A percentile compares a stretch with the other conserved stretches of the same genome.
These are phyloP conservation scores for Tanytarsus gracilentus DNA, from an alignment of 2,888 invertebrate genomes.

Conservation along the genomic window DNA sequence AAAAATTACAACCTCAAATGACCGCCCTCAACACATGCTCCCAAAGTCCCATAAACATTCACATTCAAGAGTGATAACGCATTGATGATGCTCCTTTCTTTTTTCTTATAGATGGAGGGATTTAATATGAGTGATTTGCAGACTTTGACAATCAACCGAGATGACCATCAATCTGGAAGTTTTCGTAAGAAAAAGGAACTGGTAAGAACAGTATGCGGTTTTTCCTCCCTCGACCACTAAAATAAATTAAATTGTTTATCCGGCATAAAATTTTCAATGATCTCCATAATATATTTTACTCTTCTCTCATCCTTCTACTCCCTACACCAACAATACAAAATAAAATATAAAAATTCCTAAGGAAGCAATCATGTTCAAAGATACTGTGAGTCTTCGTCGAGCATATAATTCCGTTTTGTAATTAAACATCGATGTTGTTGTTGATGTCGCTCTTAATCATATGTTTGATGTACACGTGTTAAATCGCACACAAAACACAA, in stretches of 20 bases:
- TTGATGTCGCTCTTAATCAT: neutral
- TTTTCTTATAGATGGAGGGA: conserved; percentile 6
- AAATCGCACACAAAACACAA: too few species aligned
- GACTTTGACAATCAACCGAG: conserved; percentile 13
- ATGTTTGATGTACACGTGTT: too few species aligned
- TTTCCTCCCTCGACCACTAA: neutral
- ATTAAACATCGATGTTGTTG: conserved; percentile 2
- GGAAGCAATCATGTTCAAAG: neutral
- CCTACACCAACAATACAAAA: too few species aligned
- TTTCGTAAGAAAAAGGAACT: conserved; percentile 45
- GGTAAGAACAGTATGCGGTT: conserved; percentile 33
- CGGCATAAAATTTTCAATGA: too few species aligned
- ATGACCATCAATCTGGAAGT: conserved; percentile 12
- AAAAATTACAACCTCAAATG: too few species aligned
- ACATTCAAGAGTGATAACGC: too few species aligned
- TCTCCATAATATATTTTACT: too few species aligned
- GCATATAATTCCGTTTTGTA: neutral
- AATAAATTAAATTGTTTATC: neutral
- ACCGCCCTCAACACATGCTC: too few species aligned
- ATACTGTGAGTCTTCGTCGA: conserved; percentile 3
- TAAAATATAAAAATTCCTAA: too few species aligned
- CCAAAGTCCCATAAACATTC: too few species aligned
- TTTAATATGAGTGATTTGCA: conserved; percentile 3
- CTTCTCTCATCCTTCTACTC: too few species aligned
- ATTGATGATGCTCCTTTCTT: neutral